Evolutionary conservation across 2,113 vertebrate genomes (phyloP), one percentile per base, ranked within the genome.

Genomic region (Monopterus albus): DNA sequence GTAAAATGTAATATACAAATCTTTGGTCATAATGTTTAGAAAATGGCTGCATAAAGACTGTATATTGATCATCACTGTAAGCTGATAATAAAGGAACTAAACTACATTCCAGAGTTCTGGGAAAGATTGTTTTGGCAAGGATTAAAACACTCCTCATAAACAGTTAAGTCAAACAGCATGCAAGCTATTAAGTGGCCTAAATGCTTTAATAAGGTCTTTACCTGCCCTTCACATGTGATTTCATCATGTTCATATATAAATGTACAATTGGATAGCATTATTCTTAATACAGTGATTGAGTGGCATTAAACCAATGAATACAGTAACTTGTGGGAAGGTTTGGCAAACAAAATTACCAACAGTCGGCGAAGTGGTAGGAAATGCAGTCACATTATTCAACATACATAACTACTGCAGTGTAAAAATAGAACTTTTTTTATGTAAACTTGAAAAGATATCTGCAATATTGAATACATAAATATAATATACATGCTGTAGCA

Each of bases 401-500:
- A 80, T 81, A 82, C 25, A 82, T 75, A 51, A 61, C n/a, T n/a
- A n/a, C n/a, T n/a, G 55, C 85, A 63, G 23, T 76, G 80, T 72
- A 87, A 85, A 91, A 88, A 87, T 79, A 83, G 65, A 74, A 55
- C 57, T 42, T 75, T 77, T 75, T 64, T 74, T 68, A 68, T 6
- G 70, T 69, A 42, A 74, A 78, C 56, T 72, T 66, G 35, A 63
- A 71, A 81, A 75, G 57, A 69, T 79, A 87, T 75, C 57, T 85
- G 68, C 38, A 83, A 72, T 67, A 77, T 43, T 65, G 73, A 78
- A 74, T 6, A 40, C 63, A 82, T 77, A 64, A 72, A 79, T 74
- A 83, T 81, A 74, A 88, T 89, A 84, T 89, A 88, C 80, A 88
- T n/a, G n/a, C n/a, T n/a, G n/a, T 40, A 90, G 62, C 68, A 89